Conservation (phyloP, 1,140 invertebrate genomes). For the Drosophila pallidifrons region DNA sequence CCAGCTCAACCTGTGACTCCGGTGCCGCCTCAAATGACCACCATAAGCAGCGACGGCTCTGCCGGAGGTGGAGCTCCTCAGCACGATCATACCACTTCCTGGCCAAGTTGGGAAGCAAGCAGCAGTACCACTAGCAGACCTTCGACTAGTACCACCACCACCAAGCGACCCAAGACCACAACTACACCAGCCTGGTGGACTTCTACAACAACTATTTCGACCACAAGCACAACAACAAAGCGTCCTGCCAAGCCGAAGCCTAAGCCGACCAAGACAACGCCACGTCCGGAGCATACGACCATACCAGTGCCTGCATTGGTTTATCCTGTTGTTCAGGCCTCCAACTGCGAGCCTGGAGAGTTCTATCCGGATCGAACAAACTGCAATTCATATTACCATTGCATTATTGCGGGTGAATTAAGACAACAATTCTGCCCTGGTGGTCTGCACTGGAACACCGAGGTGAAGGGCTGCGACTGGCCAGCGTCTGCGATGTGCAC, state of each 20-base stretch:
- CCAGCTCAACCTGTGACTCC: conserved; percentile 90
- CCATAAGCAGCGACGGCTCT: conserved; percentile 85
- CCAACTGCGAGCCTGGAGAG: conserved; percentile 87
- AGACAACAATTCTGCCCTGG: conserved; percentile 90
- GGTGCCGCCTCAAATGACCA: conserved; percentile 89
- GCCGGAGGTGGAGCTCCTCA: conserved; percentile 24
- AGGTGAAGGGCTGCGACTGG: conserved; percentile 89
- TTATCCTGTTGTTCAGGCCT: conserved; percentile 84
- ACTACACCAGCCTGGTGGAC: conserved; percentile 71
- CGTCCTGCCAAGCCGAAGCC: conserved; percentile 54
- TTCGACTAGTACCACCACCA: conserved; percentile 37
- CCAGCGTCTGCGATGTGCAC: conserved; percentile 89
- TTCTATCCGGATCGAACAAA: conserved; percentile 89
- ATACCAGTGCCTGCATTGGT: conserved; percentile 84
- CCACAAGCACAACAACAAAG: conserved; percentile 75
- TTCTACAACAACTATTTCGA: conserved; percentile 70
- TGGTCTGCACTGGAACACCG: conserved; percentile 92
- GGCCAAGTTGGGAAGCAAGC: conserved; percentile 85
- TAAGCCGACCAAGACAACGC: conserved; percentile 57
- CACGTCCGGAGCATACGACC: conserved; percentile 73
- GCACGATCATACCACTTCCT: conserved; percentile 84
- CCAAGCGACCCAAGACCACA: conserved; percentile 58
- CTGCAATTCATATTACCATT: conserved; percentile 91
- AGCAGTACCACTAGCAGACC: conserved; percentile 53
- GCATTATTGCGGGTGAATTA: conserved; percentile 88